Evolutionary conservation across 2,113 vertebrate genomes (phyloP), one percentile per base, ranked within the genome.

Genomic region (Bubo scandiacus): DNA sequence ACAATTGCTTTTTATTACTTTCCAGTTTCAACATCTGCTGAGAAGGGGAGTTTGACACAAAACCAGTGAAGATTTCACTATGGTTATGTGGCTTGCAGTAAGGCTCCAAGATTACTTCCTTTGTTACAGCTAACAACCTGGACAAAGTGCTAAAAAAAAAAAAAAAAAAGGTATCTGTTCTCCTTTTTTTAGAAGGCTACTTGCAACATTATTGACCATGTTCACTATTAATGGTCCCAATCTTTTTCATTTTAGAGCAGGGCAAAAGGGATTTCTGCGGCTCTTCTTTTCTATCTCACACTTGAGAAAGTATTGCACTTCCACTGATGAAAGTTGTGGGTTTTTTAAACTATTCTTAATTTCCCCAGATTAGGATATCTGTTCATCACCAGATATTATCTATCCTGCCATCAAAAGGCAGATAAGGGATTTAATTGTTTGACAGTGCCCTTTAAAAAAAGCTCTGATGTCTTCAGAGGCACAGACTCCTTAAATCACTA

Each of bases 121-220:
- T 26, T 32, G 1, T 4, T 30, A n/a, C 58, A 49, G 23, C 21
- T 32, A 51, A 52, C 12, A 27, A 20, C 11, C 65, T 40, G 79
- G 61, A 27, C 23, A 25, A 8, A 36, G 70, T 1, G 16, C 27
- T 54, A 5, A 11, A 20, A 15, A 38, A n/a, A 45, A 16, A 43
- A 43, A 12, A 42, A 43, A 43, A 43, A 15, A 43, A 45, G 43
- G 17, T 45, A 45, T 45, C 16, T 45, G 16, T 45, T 45, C 43
- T 43, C 42, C 15, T 45, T 45, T 45, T 45, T 45, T 45, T 45
- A 29, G 40, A 40, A 57, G 38, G 42, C 21, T 11, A 43, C 54
- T 43, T 22, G 6, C 18, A 38, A 21, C 25, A 11, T 7, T 49
- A 20, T 4, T 5, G 12, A 52, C 18, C 61, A 9, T 0, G 0